Evolutionary conservation across 37 sponge, comb jelly and placozoan genomes (phyloP), one percentile per base, ranked within the genome.

Genomic region (Ephydatia muelleri): DNA sequence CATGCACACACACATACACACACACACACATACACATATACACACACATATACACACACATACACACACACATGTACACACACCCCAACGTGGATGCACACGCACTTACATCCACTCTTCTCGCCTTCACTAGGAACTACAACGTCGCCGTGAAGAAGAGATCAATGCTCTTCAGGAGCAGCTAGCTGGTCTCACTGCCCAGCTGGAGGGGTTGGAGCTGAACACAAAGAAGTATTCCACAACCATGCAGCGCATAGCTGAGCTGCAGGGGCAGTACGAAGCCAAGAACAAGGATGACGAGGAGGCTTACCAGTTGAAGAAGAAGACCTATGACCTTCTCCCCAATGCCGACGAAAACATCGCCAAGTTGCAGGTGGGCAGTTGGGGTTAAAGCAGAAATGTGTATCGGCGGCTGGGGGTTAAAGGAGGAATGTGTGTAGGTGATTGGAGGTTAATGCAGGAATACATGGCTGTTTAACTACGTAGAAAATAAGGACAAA

Each of bases 341-440:
- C 96, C 96, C 25, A 84, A 96, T 76, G 96, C 96, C 11, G 96
- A 96, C 2, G 90, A 93, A 49, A 93, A 96, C 71, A 93, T 96
- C 68, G 79, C 64, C 30, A 93, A 91, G 47, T 71, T 96, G 31
- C 78, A 90, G 84, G 88, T 90, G 8, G 25, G 68, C 39, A n/a
- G 32, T 6, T 43, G 47, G 47, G 47, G 47, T 35, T 38, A 32
- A 70, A 39, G 38, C 26, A 64, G 43, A 40, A 27, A 12, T 43
- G 79, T 78, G 67, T 65, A 21, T 4, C 16, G 57, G 19, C 43
- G 6, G 43, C 6, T 3, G 16, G 12, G 57, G 57, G 57, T 57
- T 57, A 57, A 57, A 57, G 6, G 9, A 21, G 57, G 43, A 43
- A 3, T 43, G 43, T 43, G 3, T 4, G 5, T 3, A 30, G 30